Percentiles rank a stretch among this genome's conserved stretches.
These are phyloP conservation scores for Scyliorhinus canicula DNA, from an alignment of 2,797 vertebrate genomes.

Conservation along the genomic window DNA sequence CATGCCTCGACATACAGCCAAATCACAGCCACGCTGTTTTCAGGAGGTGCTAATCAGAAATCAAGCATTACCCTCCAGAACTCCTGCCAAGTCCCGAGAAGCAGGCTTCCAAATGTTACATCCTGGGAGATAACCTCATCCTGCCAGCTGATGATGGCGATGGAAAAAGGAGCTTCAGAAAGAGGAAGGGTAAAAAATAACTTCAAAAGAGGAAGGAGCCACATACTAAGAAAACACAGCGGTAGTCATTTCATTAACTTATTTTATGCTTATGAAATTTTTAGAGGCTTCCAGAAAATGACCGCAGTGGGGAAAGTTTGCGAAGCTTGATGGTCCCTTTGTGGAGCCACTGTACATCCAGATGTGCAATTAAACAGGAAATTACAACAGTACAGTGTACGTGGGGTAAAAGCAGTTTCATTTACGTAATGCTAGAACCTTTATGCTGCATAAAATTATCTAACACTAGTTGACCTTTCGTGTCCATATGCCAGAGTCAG, in stretches of 20 bases:
- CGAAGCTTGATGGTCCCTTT: not conserved
- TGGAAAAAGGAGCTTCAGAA: not conserved
- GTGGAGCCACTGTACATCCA: not conserved
- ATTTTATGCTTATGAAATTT: not conserved
- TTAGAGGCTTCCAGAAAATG: not conserved
- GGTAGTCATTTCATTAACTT: constrained; percentile 19
- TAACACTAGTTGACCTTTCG: not conserved
- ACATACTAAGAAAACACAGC: not conserved
- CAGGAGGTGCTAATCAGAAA: not conserved
- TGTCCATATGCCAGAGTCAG: not conserved
- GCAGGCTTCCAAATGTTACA: not conserved
- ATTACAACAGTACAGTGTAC: not conserved
- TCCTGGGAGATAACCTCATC: not conserved
- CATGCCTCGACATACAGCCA: not conserved
- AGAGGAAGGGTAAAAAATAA: not conserved
- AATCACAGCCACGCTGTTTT: not conserved
- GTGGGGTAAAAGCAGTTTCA: not conserved
- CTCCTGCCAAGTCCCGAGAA: not conserved
- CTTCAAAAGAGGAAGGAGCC: not conserved
- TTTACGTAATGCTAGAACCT: not conserved
- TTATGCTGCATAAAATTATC: not conserved
- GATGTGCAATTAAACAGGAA: not conserved
- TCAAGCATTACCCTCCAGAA: not conserved
- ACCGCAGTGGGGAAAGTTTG: not conserved
- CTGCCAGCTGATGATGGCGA: not conserved